Evolutionary conservation across 2,113 vertebrate genomes (phyloP), one percentile per base, ranked within the genome.

Genomic region (Mesembrinibis cayennensis): DNA sequence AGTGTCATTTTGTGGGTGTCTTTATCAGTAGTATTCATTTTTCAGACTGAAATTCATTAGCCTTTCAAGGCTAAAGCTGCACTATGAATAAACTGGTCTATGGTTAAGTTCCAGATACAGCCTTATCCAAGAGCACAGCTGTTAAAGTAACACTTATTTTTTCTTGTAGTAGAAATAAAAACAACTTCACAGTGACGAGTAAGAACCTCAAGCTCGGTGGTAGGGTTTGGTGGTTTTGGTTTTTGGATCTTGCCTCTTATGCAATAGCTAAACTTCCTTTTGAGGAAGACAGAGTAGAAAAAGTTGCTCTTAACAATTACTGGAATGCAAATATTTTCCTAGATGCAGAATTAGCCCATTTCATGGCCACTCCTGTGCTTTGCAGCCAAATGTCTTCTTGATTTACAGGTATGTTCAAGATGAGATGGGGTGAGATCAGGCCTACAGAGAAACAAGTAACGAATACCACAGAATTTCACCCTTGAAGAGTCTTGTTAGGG

Each of bases 1-100:
- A 92, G 38, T 97, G 87, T 95, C 73, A 91, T 77, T 93, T 95
- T 97, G 94, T 93, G 94, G 87, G 47, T 95, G 92, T 97, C 79
- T 96, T 97, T 96, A 92, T 97, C 87, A 78, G 15, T 63, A 55
- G 32, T 88, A 44, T 83, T 89, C 4, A 47, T 92, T 83, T 89
- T 82, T 66, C 66, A 82, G 65, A 50, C 44, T 78, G 59, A 58
- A 87, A 50, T 17, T 36, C 4, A 1, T 61, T 49, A 87, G 40
- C 44, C 38, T 79, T 76, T 82, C 45, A 70, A 42, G 42, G 78
- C 58, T 87, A 55, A 85, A 79, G 74, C 62, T 76, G 78, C 25
- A 16, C 30, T 44, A 6, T 14, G 44, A 72, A 42, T 25, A 82
- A 61, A 72, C 40, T 21, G 58, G 23, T 59, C 56, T 72, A 13